Evolutionary conservation across 2,113 vertebrate genomes (phyloP).

Genomic region (Astur gentilis): DNA sequence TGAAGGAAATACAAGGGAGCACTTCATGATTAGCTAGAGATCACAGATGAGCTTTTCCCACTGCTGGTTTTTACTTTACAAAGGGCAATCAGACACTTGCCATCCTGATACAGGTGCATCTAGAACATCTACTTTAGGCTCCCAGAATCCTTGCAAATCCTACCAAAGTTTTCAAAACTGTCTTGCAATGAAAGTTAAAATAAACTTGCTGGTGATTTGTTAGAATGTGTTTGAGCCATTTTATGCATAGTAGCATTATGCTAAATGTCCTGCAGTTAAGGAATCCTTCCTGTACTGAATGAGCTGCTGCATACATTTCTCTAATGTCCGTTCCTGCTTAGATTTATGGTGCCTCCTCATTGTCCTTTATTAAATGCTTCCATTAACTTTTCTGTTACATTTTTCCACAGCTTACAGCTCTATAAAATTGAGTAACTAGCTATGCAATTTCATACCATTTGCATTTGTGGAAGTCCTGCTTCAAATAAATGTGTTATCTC

Average conservation of each 20-base stretch:
- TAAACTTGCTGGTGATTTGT: background rate
- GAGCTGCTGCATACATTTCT: background rate
- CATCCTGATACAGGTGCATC: background rate
- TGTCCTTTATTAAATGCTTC: constrained; percentile 21
- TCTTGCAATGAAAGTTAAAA: background rate
- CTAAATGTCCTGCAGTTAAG: background rate
- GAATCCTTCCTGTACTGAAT: background rate
- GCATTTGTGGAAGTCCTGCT: background rate
- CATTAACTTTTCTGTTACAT: constrained; percentile 28
- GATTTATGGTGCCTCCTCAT: constrained; percentile 9
- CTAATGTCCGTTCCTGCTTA: background rate
- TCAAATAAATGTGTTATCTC: background rate
- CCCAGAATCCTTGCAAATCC: background rate
- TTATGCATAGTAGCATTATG: background rate
- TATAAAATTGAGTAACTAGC: constrained; percentile 5
- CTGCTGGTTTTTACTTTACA: background rate
- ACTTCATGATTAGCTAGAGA: background rate
- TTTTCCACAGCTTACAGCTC: background rate
- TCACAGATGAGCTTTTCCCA: background rate
- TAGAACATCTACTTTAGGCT: background rate
- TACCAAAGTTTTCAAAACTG: background rate
- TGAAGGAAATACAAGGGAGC: background rate
- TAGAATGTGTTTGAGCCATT: background rate
- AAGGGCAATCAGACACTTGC: background rate
- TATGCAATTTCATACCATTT: background rate